Percentiles rank a stretch among this genome's conserved stretches.
phyloP scores from a whole-genome alignment of 1,140 invertebrate genomes.

The Calephelis nemesis region DNA sequence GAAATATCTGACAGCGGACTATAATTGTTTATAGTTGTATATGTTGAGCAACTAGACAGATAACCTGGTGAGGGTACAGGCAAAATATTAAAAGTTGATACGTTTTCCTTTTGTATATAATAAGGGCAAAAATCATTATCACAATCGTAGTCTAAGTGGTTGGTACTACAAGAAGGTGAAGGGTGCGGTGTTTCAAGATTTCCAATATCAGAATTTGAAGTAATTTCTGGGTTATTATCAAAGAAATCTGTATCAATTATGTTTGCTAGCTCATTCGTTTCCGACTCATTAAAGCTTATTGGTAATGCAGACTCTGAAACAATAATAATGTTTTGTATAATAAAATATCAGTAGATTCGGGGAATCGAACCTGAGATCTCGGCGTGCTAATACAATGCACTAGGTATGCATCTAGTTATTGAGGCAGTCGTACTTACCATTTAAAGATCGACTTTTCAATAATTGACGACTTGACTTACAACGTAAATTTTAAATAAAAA shows the following conservation, averaged over 20 bases:
- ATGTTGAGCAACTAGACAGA: constrained; percentile 20
- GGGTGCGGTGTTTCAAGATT: constrained; percentile 19
- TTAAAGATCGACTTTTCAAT: too few species aligned
- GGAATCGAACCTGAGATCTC: too few species aligned
- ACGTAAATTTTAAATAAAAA: too few species aligned
- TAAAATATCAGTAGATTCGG: too few species aligned
- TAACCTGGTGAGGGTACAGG: background rate
- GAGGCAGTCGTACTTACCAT: too few species aligned
- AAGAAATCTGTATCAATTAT: constrained; percentile 14
- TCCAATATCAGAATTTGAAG: constrained; percentile 2
- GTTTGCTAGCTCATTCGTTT: constrained; percentile 14
- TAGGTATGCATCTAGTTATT: too few species aligned
- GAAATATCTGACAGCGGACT: constrained; percentile 7
- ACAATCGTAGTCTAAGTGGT: constrained; percentile 18
- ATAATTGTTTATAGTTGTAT: constrained; percentile 3
- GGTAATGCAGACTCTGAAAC: constrained; percentile 6
- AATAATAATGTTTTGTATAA: background rate
- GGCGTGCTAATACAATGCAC: too few species aligned
- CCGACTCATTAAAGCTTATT: constrained; percentile 8
- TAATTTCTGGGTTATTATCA: background rate
- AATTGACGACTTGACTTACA: too few species aligned
- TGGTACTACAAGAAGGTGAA: constrained; percentile 16
- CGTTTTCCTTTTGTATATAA: constrained; percentile 18
- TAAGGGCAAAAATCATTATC: constrained; percentile 18
- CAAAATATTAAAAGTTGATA: constrained; percentile 2